phyloP scores from a whole-genome alignment of 1,140 invertebrate species.

The Pantala flavescens region DNA sequence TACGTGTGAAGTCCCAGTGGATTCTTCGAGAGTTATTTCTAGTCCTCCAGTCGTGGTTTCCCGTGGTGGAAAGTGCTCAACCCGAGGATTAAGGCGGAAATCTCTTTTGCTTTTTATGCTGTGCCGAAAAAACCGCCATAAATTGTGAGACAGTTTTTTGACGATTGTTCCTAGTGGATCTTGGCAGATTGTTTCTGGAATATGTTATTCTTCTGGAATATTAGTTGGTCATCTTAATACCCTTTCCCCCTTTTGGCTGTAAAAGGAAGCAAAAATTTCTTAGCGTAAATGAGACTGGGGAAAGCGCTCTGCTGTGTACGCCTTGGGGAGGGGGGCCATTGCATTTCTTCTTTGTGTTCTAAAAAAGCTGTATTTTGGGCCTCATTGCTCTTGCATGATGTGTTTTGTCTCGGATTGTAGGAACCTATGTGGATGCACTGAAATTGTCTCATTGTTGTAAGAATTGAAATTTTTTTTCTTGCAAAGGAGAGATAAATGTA shows the following conservation, averaged over 20 bases:
- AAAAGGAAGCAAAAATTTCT: too few relatives aligned
- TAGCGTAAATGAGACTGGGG: too few relatives aligned
- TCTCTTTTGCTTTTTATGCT: too few relatives aligned
- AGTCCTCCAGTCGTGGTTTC: neutral
- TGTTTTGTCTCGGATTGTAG: neutral
- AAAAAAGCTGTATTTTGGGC: neutral
- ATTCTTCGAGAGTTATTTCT: neutral
- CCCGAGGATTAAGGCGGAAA: neutral
- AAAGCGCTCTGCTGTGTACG: too few relatives aligned
- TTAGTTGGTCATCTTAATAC: too few relatives aligned
- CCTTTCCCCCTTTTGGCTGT: too few relatives aligned
- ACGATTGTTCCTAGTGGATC: neutral
- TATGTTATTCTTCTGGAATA: too few relatives aligned
- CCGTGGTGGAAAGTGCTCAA: neutral
- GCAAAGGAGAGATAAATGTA: neutral
- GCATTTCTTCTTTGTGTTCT: neutral
- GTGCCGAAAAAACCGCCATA: neutral
- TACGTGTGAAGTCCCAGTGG: neutral
- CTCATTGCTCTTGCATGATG: neutral
- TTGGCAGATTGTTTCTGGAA: neutral
- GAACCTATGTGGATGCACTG: neutral
- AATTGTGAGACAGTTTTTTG: neutral
- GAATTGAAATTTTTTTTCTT: neutral
- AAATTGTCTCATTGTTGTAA: neutral
- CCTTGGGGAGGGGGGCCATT: neutral